Evolutionary conservation across 2,888 invertebrate species (phyloP), one percentile per base, ranked within the genome.

Genomic region (Nemotelus nigrinus): DNA sequence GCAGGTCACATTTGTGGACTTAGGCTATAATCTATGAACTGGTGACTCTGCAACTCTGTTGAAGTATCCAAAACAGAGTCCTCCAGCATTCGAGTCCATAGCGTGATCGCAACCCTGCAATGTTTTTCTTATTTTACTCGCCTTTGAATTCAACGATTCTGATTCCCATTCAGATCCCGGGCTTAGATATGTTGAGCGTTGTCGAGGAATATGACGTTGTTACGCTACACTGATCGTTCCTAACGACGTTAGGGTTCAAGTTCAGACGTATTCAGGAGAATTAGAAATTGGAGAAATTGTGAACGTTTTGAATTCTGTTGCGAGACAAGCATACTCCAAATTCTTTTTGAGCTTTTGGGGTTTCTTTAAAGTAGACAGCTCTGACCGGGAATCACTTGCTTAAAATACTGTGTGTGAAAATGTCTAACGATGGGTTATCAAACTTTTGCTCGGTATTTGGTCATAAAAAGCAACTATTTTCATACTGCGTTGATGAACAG

Each of bases 141-240:
- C 55, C 55, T 55, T 70, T 70, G 53, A 55, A 70, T 70, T n/a
- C 55, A 45, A 55, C 8, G 53, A 53, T n/a, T 50, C n/a, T 43
- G 53, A 53, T 55, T 55, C 70, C 55, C 70, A 55, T 70, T 70
- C 70, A 70, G 70, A 55, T 70, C 70, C 53, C 55, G 70, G 70
- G 3, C 10, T 8, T 5, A 5, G 5, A 63, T 41, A 43, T 39
- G 41, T 41, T 10, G 53, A 53, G 43, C 47, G 25, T 8, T 39
- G 53, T 3, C 7, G 50, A 45, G 43, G 55, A 70, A 55, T 70
- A 43, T 70, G 70, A 68, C 41, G 70, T 25, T 25, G 25, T 55
- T 70, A 70, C 70, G 53, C 70, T 70, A 70, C 70, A 55, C 55
- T 70, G 70, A 70, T 70, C 55, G 55, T 70, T 53, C 7, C 70